Base-by-base conservation (phyloP, 2,113 vertebrate genomes). In the Barbus barbus region DNA sequence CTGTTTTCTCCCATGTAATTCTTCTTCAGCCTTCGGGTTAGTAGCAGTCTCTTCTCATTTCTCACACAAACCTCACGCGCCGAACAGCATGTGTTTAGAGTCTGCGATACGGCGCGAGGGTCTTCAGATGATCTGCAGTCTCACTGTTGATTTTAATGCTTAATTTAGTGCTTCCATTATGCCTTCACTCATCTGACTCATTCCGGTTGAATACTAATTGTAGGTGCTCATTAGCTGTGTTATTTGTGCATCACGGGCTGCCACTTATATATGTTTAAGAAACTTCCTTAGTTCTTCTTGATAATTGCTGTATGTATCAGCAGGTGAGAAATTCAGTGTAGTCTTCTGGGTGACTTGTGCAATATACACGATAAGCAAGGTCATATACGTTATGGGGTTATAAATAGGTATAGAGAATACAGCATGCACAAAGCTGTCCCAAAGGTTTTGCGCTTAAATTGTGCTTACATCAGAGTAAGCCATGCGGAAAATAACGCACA, bases 121-220 rank as follows among this genome's bases (percentile, higher is more conserved):
- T n/a, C n/a, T n/a, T n/a, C n/a, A n/a, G n/a, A n/a, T n/a, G n/a
- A n/a, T n/a, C n/a, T n/a, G n/a, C n/a, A n/a, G 44, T 67, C 78
- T 67, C 61, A 67, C 8, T 81, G 65, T 82, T 69, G 80, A 71
- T 82, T 71, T 58, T 53, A 51, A 71, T 82, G 80, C 80, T 71
- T 82, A 71, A 82, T 82, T 82, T 71, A 56, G 63, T 81, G 46
- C 46, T 81, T 81, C 28, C 69, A 26, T 81, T 67, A 69, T 69
- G 63, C 79, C 20, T 82, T 31, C 65, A 22, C 65, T 71, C 79
- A 56, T 81, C 79, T 71, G 65, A 56, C 46, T 82, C 46, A 82
- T 82, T 82, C 80, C 1, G 4, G 48, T 24, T 82, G 61, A 71
- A 82, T 56, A 22, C 65, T 71, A 82, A 82, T 82, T 71, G 80